These are phyloP conservation scores for Centropus unirufus DNA, from an alignment of 2,113 vertebrate species.

Conservation along the genomic window DNA sequence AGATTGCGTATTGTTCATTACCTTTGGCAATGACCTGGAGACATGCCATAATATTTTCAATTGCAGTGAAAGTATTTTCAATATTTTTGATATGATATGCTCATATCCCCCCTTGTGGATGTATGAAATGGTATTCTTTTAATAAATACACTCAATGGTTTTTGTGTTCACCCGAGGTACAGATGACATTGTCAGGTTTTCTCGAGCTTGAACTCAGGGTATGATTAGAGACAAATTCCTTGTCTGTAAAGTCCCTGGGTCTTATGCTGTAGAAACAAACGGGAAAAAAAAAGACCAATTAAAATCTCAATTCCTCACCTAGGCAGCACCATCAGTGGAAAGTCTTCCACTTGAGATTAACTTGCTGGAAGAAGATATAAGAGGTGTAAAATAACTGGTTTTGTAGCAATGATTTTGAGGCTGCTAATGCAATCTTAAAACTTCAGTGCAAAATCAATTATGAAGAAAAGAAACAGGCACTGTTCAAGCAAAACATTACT, in stretches of 20 bases:
- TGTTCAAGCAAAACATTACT: background rate
- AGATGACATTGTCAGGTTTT: background rate
- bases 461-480: background rate
- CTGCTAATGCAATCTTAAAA: background rate
- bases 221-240: background rate
- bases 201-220: background rate
- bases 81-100: background rate
- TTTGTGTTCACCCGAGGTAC: background rate
- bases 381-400: background rate
- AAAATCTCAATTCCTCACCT: background rate
- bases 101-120: background rate
- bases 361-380: background rate
- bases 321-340: background rate
- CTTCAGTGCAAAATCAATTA: conserved; percentile 1
- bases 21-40: background rate
- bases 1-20: background rate
- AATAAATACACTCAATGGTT: background rate
- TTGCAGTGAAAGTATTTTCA: background rate
- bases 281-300: background rate
- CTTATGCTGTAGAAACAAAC: background rate
- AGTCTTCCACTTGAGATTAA: background rate
- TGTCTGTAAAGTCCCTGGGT: background rate
- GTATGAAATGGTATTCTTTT: background rate
- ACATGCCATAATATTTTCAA: background rate
- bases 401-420: background rate